Evolutionary conservation across 2,888 invertebrate species (phyloP).

Genomic region (Hermaeophaga mercurialis): DNA sequence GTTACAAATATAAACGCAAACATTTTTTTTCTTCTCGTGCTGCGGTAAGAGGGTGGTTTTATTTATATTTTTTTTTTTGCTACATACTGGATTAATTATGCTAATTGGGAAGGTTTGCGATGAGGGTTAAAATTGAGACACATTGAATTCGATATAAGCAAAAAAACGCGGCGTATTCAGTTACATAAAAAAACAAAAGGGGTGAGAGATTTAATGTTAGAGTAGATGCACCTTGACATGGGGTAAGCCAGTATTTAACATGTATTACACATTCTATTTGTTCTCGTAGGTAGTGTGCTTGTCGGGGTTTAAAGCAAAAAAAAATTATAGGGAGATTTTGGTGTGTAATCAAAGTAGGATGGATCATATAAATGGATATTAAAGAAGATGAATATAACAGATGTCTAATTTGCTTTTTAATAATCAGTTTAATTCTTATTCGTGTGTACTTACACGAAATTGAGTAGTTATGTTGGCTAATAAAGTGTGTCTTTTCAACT

Average conservation of each 20-base stretch:
- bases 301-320: slow-evolving; percentile 24
- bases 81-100: slow-evolving; percentile 40
- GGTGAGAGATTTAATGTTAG: slow-evolving; percentile 38
- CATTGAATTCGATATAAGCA: slow-evolving; percentile 34
- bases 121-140: slow-evolving; percentile 38
- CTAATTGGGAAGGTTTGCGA: slow-evolving; percentile 37
- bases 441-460: no score
- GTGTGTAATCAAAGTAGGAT: slow-evolving; percentile 29
- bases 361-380: slow-evolving; percentile 15
- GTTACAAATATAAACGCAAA: slow-evolving; percentile 41
- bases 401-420: not conserved
- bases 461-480: no score
- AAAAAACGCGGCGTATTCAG: slow-evolving; percentile 36
- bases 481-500: no score
- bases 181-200: slow-evolving; percentile 36
- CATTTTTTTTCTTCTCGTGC: slow-evolving; percentile 39
- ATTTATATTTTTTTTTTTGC: slow-evolving; percentile 41
- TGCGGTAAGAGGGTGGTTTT: slow-evolving; percentile 41
- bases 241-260: slow-evolving; percentile 38
- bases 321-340: slow-evolving; percentile 32
- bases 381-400: slow-evolving; percentile 13
- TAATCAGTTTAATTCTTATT: no score
- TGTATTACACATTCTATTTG: slow-evolving; percentile 37
- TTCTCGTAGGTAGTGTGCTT: slow-evolving; percentile 29
- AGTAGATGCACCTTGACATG: slow-evolving; percentile 36